Conservation (phyloP, 2,888 invertebrate species). For the Drosophila neotestacea region DNA sequence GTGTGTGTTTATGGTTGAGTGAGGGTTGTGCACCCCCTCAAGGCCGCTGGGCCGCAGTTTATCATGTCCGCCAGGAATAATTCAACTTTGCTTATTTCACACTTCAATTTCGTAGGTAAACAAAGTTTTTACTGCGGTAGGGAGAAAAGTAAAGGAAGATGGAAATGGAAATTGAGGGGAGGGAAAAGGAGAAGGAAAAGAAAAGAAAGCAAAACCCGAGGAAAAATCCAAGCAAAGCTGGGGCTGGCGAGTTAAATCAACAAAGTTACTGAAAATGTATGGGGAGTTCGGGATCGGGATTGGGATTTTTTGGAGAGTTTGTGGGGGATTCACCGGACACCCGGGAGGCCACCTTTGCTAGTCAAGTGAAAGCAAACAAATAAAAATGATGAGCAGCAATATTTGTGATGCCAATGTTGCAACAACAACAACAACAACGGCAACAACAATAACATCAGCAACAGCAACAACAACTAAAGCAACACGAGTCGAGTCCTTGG, state of each 20-base stretch:
- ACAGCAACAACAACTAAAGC: constrained; percentile 27
- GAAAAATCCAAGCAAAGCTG: constrained; percentile 44
- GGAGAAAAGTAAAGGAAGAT: background rate
- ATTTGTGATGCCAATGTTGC: constrained; percentile 57
- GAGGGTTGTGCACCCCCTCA: constrained; percentile 2
- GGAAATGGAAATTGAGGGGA: background rate
- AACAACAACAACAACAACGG: constrained; percentile 44
- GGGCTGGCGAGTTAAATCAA: constrained; percentile 67
- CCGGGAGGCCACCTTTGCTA: constrained; percentile 67
- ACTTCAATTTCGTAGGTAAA: constrained; percentile 83
- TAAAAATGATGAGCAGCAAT: constrained; percentile 81
- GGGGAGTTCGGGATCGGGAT: background rate
- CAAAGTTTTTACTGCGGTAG: constrained; percentile 65
- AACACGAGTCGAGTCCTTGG: constrained; percentile 56
- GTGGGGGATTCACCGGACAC: constrained; percentile 32
- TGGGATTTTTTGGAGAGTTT: too few species aligned
- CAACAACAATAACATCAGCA: constrained; percentile 35
- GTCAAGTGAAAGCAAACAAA: constrained; percentile 74
- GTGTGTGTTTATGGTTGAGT: background rate
- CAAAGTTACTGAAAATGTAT: constrained; percentile 51
- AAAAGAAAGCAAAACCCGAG: constrained; percentile 41
- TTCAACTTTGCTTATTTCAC: constrained; percentile 83
- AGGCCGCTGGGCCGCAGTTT: constrained; percentile 70
- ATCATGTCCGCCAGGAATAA: constrained; percentile 83
- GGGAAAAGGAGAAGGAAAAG: constrained; percentile 19